phyloP scores from a whole-genome alignment of 2,797 vertebrate genomes.

The Staurois parvus region DNA sequence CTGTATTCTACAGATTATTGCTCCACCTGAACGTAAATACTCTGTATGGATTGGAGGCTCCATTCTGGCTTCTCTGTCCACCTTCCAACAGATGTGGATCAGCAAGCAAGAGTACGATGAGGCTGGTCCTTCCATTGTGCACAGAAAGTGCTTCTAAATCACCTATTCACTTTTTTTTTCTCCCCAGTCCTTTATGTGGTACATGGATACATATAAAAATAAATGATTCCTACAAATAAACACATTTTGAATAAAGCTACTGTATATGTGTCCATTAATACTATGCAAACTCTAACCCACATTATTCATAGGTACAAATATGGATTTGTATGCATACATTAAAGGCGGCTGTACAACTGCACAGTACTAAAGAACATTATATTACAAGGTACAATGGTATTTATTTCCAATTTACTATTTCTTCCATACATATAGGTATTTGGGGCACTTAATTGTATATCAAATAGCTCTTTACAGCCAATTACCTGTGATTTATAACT shows the following conservation, averaged over 20 bases:
- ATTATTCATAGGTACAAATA: too few species aligned
- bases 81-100: conserved; percentile 88
- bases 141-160: conserved; percentile 88
- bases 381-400: too few species aligned
- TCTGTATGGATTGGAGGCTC: conserved; percentile 82
- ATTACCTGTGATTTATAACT: too few species aligned
- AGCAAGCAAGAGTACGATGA: conserved; percentile 82
- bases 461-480: too few species aligned
- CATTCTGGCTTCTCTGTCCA: conserved; percentile 83
- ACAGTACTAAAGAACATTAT: too few species aligned
- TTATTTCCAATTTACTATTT: too few species aligned
- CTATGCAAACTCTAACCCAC: too few species aligned
- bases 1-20: conserved; percentile 75
- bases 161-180: neutral
- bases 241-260: conserved; percentile 22
- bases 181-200: neutral
- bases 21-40: conserved; percentile 81
- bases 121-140: conserved; percentile 81
- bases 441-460: too few species aligned
- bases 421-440: too few species aligned
- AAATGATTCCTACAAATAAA: conserved; percentile 48
- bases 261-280: too few species aligned
- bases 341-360: too few species aligned
- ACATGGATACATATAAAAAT: neutral
- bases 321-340: too few species aligned